A percentile compares a stretch with the other conserved stretches of the same genome.
Conservation (phyloP, 2,888 invertebrate species). For the Phorcus lineatus region DNA sequence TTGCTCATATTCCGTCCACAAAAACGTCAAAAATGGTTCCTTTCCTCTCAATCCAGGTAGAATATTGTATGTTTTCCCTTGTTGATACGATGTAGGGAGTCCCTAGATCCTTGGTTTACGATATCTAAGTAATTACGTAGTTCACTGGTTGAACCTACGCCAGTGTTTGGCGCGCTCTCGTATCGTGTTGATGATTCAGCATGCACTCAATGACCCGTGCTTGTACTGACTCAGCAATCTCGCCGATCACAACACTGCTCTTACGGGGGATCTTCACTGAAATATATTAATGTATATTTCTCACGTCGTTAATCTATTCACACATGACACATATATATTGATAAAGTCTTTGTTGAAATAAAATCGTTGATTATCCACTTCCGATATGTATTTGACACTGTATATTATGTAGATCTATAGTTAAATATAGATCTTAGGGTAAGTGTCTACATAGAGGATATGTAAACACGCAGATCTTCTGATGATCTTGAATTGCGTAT, state of each 20-base stretch:
- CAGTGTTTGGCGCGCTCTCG: constrained; percentile 45
- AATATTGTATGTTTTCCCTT: neutral
- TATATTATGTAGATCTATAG: too few relatives aligned
- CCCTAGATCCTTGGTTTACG: constrained; percentile 44
- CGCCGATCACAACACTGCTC: neutral
- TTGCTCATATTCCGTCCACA: constrained; percentile 24
- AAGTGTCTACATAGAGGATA: neutral
- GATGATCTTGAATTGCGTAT: too few relatives aligned
- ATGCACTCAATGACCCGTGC: constrained; percentile 47
- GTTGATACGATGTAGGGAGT: constrained; percentile 6
- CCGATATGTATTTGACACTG: too few relatives aligned
- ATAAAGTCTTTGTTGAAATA: too few relatives aligned
- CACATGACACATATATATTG: too few relatives aligned
- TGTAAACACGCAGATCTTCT: neutral
- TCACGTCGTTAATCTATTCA: too few relatives aligned
- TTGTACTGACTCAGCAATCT: constrained; percentile 31
- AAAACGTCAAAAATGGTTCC: constrained; percentile 10
- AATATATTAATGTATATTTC: too few relatives aligned
- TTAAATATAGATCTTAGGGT: neutral
- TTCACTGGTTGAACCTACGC: constrained; percentile 43
- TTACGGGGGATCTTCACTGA: neutral
- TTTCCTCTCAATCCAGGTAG: neutral
- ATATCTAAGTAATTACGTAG: constrained; percentile 51
- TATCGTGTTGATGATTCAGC: constrained; percentile 54
- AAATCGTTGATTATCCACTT: too few relatives aligned